Evolutionary conservation across 2,888 invertebrate genomes (phyloP).

Genomic region (Eupithecia subumbrata): DNA sequence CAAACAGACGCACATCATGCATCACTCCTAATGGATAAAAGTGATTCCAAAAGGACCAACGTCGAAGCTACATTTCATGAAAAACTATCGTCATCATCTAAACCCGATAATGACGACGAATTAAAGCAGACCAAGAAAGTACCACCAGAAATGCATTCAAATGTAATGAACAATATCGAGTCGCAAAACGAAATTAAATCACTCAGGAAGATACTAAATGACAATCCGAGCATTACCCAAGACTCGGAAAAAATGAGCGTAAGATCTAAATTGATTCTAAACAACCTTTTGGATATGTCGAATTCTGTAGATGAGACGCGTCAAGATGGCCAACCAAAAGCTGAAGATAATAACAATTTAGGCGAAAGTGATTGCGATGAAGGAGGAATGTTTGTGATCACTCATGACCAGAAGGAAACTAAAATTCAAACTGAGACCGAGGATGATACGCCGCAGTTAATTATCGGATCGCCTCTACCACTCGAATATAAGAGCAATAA

Average conservation of each 20-base stretch:
- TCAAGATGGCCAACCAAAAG: not conserved
- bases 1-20: conserved; percentile 34
- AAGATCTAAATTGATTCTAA: conserved; percentile 49
- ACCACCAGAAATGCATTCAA: conserved; percentile 1
- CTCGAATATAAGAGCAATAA: not conserved
- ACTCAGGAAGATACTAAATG: conserved; percentile 9
- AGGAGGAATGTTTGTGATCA: conserved; percentile 53
- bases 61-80: conserved; percentile 9
- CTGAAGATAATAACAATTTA: not conserved
- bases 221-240: not conserved
- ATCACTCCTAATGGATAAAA: conserved; percentile 29
- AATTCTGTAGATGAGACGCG: conserved; percentile 25
- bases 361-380: conserved; percentile 44
- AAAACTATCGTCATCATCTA: conserved; percentile 14
- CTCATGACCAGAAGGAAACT: conserved; percentile 49
- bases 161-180: conserved; percentile 8
- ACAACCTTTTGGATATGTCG: conserved; percentile 64
- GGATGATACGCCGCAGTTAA: conserved; percentile 12
- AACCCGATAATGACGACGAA: not conserved
- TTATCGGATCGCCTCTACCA: conserved; percentile 23
- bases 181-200: not conserved
- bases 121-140: conserved; percentile 3
- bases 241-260: not conserved
- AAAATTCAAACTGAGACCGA: conserved; percentile 33
- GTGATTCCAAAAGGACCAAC: conserved; percentile 22